Percentiles rank a stretch among this genome's conserved stretches.
Evolutionary conservation across 2,888 invertebrate genomes (phyloP).

Genomic region (Lucinisca nassula): DNA sequence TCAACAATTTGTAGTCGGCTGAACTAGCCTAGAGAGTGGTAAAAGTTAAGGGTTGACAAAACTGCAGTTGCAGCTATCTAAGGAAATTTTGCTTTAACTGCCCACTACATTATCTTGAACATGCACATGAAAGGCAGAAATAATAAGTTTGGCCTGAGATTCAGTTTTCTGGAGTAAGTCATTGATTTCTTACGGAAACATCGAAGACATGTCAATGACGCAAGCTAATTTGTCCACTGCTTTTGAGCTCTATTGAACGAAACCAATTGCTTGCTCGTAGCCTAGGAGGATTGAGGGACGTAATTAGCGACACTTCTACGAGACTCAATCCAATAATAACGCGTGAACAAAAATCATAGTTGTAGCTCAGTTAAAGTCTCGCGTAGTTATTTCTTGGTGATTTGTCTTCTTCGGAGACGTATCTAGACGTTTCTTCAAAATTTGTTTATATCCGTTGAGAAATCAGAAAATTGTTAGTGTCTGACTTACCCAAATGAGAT

Average conservation of each 20-base stretch:
- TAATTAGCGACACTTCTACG: conserved; percentile 25
- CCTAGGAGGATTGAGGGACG: conserved; percentile 19
- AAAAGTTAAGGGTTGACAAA: too few species aligned
- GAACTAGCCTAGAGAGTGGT: too few species aligned
- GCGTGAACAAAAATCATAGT: conserved; percentile 15
- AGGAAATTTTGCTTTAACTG: too few species aligned
- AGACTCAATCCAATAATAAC: conserved; percentile 32
- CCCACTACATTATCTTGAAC: too few species aligned
- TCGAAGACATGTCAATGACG: conserved; percentile 34
- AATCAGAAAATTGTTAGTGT: background rate
- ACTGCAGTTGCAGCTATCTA: too few species aligned
- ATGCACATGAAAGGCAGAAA: background rate
- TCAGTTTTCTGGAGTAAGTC: conserved; percentile 22
- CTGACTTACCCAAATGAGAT: conserved; percentile 1
- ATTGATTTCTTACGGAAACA: conserved; percentile 42
- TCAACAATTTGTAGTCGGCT: too few species aligned
- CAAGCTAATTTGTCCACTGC: conserved; percentile 48
- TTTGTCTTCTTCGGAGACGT: background rate
- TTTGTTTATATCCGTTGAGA: conserved; percentile 2
- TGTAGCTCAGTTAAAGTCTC: background rate
- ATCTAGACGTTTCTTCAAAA: background rate
- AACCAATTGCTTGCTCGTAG: conserved; percentile 14
- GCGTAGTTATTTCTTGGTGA: background rate
- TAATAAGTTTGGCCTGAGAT: background rate
- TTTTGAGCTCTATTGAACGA: conserved; percentile 13